A percentile compares a stretch with the other conserved stretches of the same genome.
Evolutionary conservation across 2,113 vertebrate genomes (phyloP).

Genomic region (Maccullochella peelii): DNA sequence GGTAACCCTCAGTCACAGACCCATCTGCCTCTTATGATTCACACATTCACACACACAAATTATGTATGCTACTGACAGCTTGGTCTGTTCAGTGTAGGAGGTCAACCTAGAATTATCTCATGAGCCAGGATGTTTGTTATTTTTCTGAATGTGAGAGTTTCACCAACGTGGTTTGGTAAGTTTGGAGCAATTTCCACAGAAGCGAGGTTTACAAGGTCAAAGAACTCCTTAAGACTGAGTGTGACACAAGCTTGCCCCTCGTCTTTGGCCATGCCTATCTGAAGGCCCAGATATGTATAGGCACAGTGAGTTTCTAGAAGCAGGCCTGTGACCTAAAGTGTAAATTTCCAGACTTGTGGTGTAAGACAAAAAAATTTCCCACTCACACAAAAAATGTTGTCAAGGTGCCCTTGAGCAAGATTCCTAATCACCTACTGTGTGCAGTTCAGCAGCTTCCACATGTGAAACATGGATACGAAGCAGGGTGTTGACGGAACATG

Average conservation of each 20-base stretch:
- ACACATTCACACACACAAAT: constrained; percentile 9
- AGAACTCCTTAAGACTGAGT: not conserved
- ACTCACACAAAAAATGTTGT: not conserved
- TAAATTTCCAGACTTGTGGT: constrained; percentile 6
- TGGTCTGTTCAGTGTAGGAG: constrained; percentile 27
- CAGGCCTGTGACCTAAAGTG: not conserved
- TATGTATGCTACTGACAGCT: constrained; percentile 14
- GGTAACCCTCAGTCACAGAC: constrained; percentile 24
- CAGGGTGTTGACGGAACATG: not conserved
- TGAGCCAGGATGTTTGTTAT: constrained; percentile 33
- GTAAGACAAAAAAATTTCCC: not conserved
- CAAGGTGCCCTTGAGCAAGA: constrained; percentile 16
- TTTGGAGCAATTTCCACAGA: constrained; percentile 18
- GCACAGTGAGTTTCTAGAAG: not conserved
- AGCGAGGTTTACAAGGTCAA: constrained; percentile 3
- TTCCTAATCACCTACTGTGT: not conserved
- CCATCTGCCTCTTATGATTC: constrained; percentile 38
- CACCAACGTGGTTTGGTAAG: constrained; percentile 12
- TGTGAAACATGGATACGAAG: not conserved
- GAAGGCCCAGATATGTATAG: not conserved
- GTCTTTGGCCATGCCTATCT: not conserved
- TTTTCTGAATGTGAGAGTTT: constrained; percentile 26
- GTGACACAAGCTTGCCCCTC: not conserved
- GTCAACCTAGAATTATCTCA: constrained; percentile 43
- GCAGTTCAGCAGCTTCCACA: not conserved